These are phyloP conservation scores for Ornithoptera alexandrae DNA, from an alignment of 2,888 invertebrate genomes.

Conservation along the genomic window DNA sequence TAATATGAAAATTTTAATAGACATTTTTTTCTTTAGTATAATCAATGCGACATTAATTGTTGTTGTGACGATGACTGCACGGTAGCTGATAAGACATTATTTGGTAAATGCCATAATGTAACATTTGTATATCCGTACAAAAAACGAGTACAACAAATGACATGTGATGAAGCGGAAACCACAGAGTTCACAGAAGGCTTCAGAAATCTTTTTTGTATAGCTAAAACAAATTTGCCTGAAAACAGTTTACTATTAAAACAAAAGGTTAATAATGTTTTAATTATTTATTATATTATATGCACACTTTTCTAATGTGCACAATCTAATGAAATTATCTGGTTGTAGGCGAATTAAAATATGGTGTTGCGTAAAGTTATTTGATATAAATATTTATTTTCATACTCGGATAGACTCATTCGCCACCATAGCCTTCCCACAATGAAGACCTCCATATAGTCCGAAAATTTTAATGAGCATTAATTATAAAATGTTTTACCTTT, in stretches of 20 bases:
- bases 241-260: slow-evolving; percentile 34
- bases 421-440: too few relatives aligned
- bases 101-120: slow-evolving; percentile 46
- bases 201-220: slow-evolving; percentile 63
- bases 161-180: slow-evolving; percentile 33
- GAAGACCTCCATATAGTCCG: too few relatives aligned
- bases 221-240: slow-evolving; percentile 62
- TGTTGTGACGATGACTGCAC: slow-evolving; percentile 90
- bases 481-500: neutral
- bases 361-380: too few relatives aligned
- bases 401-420: too few relatives aligned
- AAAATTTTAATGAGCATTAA: too few relatives aligned
- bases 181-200: slow-evolving; percentile 33
- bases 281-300: neutral
- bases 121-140: neutral
- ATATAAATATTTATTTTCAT: too few relatives aligned
- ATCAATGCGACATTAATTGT: slow-evolving; percentile 89
- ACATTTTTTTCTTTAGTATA: slow-evolving; percentile 62
- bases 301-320: neutral
- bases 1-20: neutral
- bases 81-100: slow-evolving; percentile 77
- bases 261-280: slow-evolving; percentile 11
- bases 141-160: slow-evolving; percentile 35
- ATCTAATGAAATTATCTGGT: too few relatives aligned
- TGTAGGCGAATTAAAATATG: too few relatives aligned